These are phyloP conservation scores for Synergus itoensis DNA, from an alignment of 2,888 invertebrate genomes.

Conservation along the genomic window DNA sequence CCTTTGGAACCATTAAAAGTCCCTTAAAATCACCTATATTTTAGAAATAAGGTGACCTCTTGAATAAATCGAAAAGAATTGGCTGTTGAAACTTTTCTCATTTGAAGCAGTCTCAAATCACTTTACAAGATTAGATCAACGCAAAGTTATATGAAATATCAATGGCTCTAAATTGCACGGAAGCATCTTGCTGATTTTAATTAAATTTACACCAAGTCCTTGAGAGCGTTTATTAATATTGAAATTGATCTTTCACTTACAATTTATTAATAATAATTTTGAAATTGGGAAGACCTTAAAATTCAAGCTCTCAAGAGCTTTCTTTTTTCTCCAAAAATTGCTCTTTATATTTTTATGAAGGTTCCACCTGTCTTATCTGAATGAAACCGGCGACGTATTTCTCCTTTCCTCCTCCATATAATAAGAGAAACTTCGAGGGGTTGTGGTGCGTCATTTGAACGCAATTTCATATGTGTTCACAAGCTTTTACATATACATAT, in stretches of 20 bases:
- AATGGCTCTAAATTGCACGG: constrained; percentile 36
- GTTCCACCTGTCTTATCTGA: background rate
- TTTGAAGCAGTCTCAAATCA: constrained; percentile 33
- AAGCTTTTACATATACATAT: background rate
- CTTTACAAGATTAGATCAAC: constrained; percentile 49
- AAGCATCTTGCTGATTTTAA: constrained; percentile 44
- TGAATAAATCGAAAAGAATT: background rate
- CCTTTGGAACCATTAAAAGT: too few relatives aligned
- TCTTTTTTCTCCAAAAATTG: background rate
- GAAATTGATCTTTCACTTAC: background rate
- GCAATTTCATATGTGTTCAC: background rate
- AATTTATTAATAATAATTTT: too few relatives aligned
- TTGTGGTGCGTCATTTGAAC: background rate
- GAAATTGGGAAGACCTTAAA: too few relatives aligned
- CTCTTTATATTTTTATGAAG: background rate
- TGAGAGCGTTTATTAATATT: background rate
- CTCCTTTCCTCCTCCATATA: background rate
- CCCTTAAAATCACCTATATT: too few relatives aligned
- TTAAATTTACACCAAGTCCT: constrained; percentile 37
- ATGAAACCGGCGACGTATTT: background rate
- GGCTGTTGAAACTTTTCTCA: background rate
- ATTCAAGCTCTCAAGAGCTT: too few relatives aligned
- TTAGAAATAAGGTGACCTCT: background rate
- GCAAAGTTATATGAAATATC: constrained; percentile 43
- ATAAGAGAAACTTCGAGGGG: background rate